Base-by-base conservation (phyloP, 2,888 invertebrate genomes). In the Girardia tigrina region DNA sequence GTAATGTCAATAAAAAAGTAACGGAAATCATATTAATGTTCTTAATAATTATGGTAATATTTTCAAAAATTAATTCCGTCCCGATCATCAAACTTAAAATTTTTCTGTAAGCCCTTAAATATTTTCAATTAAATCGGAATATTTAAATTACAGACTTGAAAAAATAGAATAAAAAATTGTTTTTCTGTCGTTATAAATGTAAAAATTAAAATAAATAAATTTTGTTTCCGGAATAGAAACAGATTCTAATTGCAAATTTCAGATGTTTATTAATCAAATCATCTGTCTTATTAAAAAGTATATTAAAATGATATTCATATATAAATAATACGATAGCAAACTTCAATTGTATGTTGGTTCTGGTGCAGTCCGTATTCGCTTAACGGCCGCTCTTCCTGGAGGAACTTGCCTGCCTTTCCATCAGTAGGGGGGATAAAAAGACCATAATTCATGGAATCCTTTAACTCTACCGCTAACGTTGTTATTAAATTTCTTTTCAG, bases 301-400 rank as follows among this genome's bases (percentile, higher is more conserved):
- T 28, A 70, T n/a, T 12, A 26, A 70, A 12, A 70, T 12, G n/a
- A 70, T n/a, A 70, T 70, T 6, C n/a, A 70, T 26, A 6, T 56
- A 56, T 12, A 20, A 56, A 56, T 56, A 56, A 12, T 2, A 8
- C 23, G 4, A 20, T 42, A 70, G 78, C 79, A 85, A 85, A 94
- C 94, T 90, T 97, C 95, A 79, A 97, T 88, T 86, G 94, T 94
- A 78, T 94, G 95, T 79, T 95, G 91, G 77, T 94, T 94, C 80
- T 94, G 93, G 85, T 91, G 92, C 86, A 97, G 92, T n/a, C 95
- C 94, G 86, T 98, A 98, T 87, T 98, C 97, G 78, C 91, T 90
- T 79, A 98, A 89, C 69, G 92, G 89, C 75, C 97, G 88, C 84
- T 97, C 97, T 85, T 98, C 98, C 83, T 98, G 94, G 82, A 98